Evolutionary conservation across 2,113 vertebrate species (phyloP).

Genomic region (Rhineura floridana): DNA sequence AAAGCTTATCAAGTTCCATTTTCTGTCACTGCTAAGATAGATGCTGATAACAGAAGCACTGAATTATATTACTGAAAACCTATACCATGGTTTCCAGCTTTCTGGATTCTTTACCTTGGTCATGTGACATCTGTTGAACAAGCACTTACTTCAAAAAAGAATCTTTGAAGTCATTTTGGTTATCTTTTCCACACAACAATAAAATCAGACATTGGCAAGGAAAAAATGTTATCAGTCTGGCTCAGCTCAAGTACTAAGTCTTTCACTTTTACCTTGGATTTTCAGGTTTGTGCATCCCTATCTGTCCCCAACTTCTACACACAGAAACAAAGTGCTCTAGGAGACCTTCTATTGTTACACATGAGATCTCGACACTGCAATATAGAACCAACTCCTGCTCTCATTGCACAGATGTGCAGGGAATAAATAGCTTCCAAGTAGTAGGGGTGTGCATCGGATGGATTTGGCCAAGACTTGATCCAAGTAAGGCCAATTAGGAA

Average conservation of each 20-base stretch:
- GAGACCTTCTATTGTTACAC: background rate
- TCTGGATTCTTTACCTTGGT: constrained; percentile 19
- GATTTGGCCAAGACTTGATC: no score
- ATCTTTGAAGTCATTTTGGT: background rate
- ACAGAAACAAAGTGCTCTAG: background rate
- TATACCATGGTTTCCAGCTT: constrained; percentile 29
- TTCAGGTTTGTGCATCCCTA: background rate
- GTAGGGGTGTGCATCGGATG: no score
- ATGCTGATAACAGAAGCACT: constrained; percentile 36
- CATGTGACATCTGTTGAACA: background rate
- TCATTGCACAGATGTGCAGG: background rate
- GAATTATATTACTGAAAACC: constrained; percentile 35
- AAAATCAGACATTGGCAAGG: background rate
- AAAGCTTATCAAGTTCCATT: constrained; percentile 27
- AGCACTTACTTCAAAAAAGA: background rate
- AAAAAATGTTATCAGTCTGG: background rate
- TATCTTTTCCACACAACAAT: background rate
- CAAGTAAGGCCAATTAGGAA: no score
- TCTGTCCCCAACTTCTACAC: background rate
- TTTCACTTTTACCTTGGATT: background rate
- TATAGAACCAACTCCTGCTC: background rate
- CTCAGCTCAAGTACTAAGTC: background rate
- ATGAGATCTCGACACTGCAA: background rate
- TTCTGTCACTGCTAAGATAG: constrained; percentile 13
- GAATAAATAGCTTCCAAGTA: background rate